phyloP scores from a whole-genome alignment of 2,797 vertebrate species.

The Acipenser oxyrinchus region DNA sequence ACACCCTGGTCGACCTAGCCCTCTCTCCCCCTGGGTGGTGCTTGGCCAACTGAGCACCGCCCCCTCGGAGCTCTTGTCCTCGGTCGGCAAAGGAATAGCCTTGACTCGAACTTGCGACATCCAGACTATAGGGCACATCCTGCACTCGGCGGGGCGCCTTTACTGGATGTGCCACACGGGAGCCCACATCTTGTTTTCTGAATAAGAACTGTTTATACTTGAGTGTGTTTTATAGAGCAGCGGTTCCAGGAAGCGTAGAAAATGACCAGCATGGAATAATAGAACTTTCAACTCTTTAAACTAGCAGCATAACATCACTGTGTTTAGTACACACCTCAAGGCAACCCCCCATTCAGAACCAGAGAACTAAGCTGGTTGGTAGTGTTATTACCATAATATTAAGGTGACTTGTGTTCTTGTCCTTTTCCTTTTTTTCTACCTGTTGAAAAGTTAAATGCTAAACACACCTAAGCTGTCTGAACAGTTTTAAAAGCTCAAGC shows the following conservation, averaged over 20 bases:
- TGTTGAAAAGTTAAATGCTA: neutral
- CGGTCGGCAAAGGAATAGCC: too few relatives aligned
- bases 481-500: neutral
- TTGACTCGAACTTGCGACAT: too few relatives aligned
- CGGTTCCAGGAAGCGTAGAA: slow-evolving; percentile 12
- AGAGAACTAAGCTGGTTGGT: slow-evolving; percentile 10
- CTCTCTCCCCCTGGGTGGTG: too few relatives aligned
- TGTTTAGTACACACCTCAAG: neutral
- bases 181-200: slow-evolving; percentile 72
- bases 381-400: slow-evolving; percentile 17
- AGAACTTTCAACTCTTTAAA: slow-evolving; percentile 22
- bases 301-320: slow-evolving; percentile 5
- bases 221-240: slow-evolving; percentile 13
- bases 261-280: slow-evolving; percentile 5
- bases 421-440: neutral
- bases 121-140: too few relatives aligned
- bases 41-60: too few relatives aligned
- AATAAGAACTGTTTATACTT: slow-evolving; percentile 27
- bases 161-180: too few relatives aligned
- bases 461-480: neutral
- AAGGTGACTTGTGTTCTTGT: neutral
- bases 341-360: slow-evolving; percentile 12
- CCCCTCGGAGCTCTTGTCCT: too few relatives aligned
- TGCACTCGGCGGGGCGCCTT: too few relatives aligned
- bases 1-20: too few relatives aligned